Percentiles rank a stretch among this genome's conserved stretches.
Conservation (phyloP, 1,140 invertebrate genomes). For the Archegozetes longisetosus region DNA sequence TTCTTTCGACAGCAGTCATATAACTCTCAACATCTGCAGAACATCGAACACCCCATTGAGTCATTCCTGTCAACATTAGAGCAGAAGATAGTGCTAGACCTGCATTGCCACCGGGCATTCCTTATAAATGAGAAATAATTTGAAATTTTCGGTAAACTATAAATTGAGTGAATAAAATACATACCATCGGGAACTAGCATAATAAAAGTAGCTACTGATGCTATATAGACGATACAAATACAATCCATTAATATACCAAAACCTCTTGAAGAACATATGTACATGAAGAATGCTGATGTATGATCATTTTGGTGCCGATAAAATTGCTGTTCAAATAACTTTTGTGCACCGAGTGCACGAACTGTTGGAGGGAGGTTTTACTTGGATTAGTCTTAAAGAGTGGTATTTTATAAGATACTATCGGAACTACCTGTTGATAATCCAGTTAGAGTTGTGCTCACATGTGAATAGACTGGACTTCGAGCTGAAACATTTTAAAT, state of each 20-base stretch:
- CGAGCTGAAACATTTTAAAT: slow-evolving; percentile 24
- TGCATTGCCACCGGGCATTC: slow-evolving; percentile 42
- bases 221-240: slow-evolving; percentile 51
- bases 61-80: slow-evolving; percentile 53
- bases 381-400: slow-evolving; percentile 33
- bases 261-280: slow-evolving; percentile 55
- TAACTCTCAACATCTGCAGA: slow-evolving; percentile 62
- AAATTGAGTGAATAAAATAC: not conserved
- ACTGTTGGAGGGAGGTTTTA: no score
- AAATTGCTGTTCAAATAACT: slow-evolving; percentile 47
- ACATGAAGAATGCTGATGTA: slow-evolving; percentile 52
- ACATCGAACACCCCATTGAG: slow-evolving; percentile 67
- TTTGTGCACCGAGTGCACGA: slow-evolving; percentile 30
- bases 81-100: slow-evolving; percentile 62
- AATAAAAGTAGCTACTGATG: slow-evolving; percentile 27
- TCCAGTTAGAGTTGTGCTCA: slow-evolving; percentile 34
- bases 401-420: no score
- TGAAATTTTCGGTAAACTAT: not conserved
- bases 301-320: slow-evolving; percentile 43
- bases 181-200: slow-evolving; percentile 1
- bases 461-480: slow-evolving; percentile 36
- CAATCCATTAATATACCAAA: slow-evolving; percentile 67
- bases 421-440: no score
- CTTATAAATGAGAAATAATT: slow-evolving; percentile 11
- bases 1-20: slow-evolving; percentile 53